phyloP scores from a whole-genome alignment of 2,888 invertebrate species.

The Nezara viridula region DNA sequence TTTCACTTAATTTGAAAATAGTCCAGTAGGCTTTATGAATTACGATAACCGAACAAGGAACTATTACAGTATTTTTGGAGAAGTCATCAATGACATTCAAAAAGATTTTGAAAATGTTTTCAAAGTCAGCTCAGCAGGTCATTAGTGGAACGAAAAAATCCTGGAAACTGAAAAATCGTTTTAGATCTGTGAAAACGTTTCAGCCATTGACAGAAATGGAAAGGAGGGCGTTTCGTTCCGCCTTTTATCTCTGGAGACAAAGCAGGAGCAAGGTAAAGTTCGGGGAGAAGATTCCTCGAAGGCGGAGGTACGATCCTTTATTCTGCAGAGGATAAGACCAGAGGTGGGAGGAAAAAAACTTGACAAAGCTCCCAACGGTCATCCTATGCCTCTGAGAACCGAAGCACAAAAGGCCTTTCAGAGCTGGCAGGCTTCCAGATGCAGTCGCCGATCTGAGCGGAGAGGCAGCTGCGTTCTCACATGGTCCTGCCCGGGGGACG shows the following conservation, averaged over 20 bases:
- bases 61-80: no score
- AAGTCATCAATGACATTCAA: no score
- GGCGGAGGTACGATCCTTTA: neutral
- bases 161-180: neutral
- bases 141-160: neutral
- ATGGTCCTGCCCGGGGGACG: neutral
- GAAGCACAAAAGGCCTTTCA: constrained; percentile 11
- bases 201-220: neutral
- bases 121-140: no score
- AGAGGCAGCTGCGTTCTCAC: constrained; percentile 28
- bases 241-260: constrained; percentile 3
- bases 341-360: constrained; percentile 38
- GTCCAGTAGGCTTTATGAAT: no score
- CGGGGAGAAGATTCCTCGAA: constrained; percentile 5
- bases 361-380: constrained; percentile 44
- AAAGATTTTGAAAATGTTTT: no score
- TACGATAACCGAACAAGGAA: no score
- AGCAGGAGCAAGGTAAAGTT: neutral
- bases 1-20: no score
- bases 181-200: neutral
- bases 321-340: neutral
- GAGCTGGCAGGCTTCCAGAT: neutral
- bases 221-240: neutral
- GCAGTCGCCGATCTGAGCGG: neutral
- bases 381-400: neutral